Evolutionary conservation across 2,888 invertebrate species (phyloP).

Genomic region (Clusia tigrina): DNA sequence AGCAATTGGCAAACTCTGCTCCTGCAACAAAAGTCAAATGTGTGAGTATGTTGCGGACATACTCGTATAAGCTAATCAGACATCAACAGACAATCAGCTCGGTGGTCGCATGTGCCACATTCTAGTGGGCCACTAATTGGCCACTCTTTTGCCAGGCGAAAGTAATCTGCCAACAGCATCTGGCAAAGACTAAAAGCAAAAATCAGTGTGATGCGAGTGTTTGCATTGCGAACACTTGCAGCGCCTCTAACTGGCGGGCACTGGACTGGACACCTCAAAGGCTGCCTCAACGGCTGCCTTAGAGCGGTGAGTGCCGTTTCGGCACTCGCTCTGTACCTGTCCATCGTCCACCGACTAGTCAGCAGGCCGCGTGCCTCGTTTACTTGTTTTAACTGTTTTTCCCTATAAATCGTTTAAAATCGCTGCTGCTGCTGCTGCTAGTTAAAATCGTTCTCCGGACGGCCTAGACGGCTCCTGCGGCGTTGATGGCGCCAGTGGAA

Average conservation of each 20-base stretch:
- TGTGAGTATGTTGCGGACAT: no score
- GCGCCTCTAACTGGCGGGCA: no score
- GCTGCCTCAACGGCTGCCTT: no score
- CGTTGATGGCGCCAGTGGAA: constrained; percentile 17
- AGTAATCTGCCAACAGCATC: background rate
- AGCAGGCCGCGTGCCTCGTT: background rate
- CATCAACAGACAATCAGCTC: no score
- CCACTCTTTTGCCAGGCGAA: background rate
- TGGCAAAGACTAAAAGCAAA: background rate
- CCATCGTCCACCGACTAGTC: background rate
- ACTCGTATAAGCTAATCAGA: no score
- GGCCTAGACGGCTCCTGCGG: constrained; percentile 15
- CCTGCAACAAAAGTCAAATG: no score
- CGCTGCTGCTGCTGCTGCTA: background rate
- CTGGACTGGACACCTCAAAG: no score
- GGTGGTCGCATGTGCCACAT: no score
- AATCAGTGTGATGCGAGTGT: background rate
- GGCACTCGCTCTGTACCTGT: background rate
- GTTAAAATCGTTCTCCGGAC: constrained; percentile 2
- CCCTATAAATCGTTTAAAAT: background rate
- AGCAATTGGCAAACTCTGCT: no score
- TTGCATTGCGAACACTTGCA: background rate
- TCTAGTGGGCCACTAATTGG: no score
- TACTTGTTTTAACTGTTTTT: background rate
- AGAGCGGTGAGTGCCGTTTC: background rate